Percentiles rank a stretch among this genome's conserved stretches.
These are phyloP conservation scores for Trichechus manatus DNA, from an alignment of 2,113 vertebrate species.

Conservation along the genomic window DNA sequence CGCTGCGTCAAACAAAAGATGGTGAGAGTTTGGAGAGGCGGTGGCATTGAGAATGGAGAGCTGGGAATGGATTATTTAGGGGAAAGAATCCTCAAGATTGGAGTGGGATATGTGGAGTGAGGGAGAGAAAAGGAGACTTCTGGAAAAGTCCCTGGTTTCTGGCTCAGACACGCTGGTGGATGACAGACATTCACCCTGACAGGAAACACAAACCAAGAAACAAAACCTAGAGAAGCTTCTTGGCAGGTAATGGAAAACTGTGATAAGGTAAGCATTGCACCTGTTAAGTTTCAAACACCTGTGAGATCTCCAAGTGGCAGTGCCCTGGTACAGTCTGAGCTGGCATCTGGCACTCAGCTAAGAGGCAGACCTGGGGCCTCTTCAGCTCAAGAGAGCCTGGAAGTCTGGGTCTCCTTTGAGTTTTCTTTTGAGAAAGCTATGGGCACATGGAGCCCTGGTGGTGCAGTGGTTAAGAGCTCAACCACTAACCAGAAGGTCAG, in stretches of 20 bases:
- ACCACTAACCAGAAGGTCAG: too few species aligned
- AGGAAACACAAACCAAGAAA: not conserved
- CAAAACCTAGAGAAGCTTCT: fast-evolving
- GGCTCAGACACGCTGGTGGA: not conserved
- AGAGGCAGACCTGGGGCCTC: not conserved
- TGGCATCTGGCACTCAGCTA: not conserved
- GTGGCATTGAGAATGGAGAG: not conserved
- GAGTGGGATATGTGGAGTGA: not conserved
- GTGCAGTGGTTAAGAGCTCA: too few species aligned
- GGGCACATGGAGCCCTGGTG: not conserved
- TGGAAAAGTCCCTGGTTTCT: not conserved
- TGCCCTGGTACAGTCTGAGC: not conserved
- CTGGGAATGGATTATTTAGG: not conserved
- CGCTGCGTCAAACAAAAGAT: not conserved
- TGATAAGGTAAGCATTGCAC: not conserved
- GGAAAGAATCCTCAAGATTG: not conserved
- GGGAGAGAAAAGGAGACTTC: not conserved
- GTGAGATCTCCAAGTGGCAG: not conserved
- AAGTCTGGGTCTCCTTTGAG: not conserved
- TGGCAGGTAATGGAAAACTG: not conserved
- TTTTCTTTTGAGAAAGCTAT: not conserved
- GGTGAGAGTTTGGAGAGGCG: not conserved
- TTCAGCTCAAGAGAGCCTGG: not conserved
- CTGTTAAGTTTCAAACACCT: not conserved
- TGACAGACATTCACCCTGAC: not conserved